These are phyloP conservation scores for Drosophila colorata DNA, from an alignment of 2,888 invertebrate species.

Conservation along the genomic window DNA sequence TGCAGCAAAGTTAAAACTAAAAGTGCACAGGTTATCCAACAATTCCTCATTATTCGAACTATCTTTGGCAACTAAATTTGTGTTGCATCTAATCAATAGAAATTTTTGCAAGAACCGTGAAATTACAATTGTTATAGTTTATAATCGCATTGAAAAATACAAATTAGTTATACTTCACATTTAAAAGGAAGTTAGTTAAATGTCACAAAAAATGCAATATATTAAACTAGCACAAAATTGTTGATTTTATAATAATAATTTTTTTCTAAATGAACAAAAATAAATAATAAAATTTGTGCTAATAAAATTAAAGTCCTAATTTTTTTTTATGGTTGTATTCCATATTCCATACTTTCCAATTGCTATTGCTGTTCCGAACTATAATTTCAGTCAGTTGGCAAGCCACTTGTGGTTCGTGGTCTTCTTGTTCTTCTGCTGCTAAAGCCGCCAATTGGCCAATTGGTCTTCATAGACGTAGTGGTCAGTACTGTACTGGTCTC, in stretches of 20 bases:
- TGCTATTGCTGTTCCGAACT: neutral
- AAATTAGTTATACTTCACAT: neutral
- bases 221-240: no score
- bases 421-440: neutral
- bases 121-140: neutral
- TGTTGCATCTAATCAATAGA: neutral
- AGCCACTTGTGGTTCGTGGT: neutral
- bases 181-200: neutral
- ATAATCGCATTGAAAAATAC: no score
- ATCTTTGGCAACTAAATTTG: neutral
- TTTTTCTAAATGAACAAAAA: no score
- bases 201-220: neutral
- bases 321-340: no score
- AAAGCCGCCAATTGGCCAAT: no score
- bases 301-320: no score
- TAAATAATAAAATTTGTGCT: no score
- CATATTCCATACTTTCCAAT: no score
- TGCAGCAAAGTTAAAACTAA: neutral
- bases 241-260: no score
- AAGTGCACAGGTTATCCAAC: neutral
- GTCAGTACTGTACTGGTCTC: no score
- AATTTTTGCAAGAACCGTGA: neutral
- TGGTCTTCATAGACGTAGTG: no score
- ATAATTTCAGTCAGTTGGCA: neutral
- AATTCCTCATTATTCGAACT: neutral